Percentiles rank a stretch among this genome's conserved stretches.
These are phyloP conservation scores for Sinocyclocheilus rhinocerous DNA, from an alignment of 2,113 vertebrate genomes.

Conservation along the genomic window DNA sequence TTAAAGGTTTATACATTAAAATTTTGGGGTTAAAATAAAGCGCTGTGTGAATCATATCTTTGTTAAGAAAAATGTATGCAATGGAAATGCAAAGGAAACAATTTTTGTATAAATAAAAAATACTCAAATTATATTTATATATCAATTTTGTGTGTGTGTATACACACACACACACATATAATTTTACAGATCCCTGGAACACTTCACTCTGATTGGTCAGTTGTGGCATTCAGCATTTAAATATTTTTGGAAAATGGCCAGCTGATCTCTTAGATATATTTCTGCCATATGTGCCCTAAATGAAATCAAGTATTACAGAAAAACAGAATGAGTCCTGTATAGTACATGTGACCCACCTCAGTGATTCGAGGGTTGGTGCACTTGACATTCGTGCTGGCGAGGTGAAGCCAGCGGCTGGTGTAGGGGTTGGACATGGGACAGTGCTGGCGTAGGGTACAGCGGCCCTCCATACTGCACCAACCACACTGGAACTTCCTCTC, in stretches of 20 bases:
- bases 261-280: neutral
- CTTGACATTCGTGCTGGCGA: slow-evolving; percentile 90
- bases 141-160: too few species aligned
- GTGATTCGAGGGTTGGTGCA: slow-evolving; percentile 98
- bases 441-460: slow-evolving; percentile 86
- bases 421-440: slow-evolving; percentile 76
- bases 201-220: neutral
- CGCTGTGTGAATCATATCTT: neutral
- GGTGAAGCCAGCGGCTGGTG: slow-evolving; percentile 89
- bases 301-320: neutral
- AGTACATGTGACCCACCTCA: slow-evolving; percentile 79
- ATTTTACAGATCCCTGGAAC: neutral
- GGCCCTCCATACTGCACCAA: slow-evolving; percentile 89
- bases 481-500: slow-evolving; percentile 94
- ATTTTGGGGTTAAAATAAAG: neutral
- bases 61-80: neutral
- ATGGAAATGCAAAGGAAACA: neutral
- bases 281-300: neutral
- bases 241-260: neutral
- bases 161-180: too few species aligned
- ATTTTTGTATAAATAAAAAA: too few species aligned
- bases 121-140: too few species aligned
- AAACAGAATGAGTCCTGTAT: neutral
- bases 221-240: neutral
- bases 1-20: too few species aligned